Conservation (phyloP, 2,113 vertebrate genomes). For the Capreolus pygargus region DNA sequence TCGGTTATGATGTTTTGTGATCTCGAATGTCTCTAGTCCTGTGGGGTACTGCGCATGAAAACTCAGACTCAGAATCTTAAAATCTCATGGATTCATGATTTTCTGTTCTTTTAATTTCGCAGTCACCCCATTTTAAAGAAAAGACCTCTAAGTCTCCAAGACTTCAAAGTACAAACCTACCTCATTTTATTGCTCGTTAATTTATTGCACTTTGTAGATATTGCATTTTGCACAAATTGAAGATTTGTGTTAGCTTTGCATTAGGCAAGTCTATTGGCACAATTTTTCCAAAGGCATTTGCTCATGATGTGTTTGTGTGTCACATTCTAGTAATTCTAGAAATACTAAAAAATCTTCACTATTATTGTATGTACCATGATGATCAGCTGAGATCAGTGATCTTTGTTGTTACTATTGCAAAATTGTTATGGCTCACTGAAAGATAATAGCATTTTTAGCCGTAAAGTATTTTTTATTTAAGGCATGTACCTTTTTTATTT, state of each 20-base stretch:
- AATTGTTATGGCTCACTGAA: neutral
- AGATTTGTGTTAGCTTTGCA: neutral
- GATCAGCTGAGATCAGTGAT: neutral
- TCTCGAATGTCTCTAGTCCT: neutral
- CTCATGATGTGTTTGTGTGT: neutral
- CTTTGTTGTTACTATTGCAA: neutral
- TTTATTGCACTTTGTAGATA: neutral
- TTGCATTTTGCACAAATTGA: neutral
- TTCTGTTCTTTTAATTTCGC: neutral
- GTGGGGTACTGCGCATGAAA: neutral
- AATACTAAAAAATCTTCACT: neutral
- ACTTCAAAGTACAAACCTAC: neutral
- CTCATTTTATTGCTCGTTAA: neutral
- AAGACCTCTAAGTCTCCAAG: neutral
- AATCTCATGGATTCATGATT: neutral
- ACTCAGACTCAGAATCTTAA: neutral
- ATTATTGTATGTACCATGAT: neutral
- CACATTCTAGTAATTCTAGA: neutral
- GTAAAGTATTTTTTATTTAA: neutral
- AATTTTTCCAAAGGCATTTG: neutral
- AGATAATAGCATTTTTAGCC: neutral
- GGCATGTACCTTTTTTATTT: neutral
- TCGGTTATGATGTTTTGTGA: neutral
- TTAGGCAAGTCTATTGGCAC: neutral
- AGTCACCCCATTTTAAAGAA: neutral